Evolutionary conservation across 2,888 invertebrate species (phyloP).

Genomic region (Monochamus alternatus): DNA sequence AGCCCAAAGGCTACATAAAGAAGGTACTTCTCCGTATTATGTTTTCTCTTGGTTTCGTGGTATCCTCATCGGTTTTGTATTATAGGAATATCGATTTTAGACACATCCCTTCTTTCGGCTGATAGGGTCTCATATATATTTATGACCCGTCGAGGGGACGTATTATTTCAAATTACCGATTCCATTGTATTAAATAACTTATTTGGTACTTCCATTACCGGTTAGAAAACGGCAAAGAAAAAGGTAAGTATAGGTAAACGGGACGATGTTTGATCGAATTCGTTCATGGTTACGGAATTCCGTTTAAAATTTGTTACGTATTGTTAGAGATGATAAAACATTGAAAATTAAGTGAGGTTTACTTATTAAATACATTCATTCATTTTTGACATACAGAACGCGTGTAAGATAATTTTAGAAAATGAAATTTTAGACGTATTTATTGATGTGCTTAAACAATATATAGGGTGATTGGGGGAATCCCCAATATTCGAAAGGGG

Average conservation of each 20-base stretch:
- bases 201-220: background rate
- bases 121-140: background rate
- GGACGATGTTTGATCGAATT: background rate
- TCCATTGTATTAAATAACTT: background rate
- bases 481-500: too few species aligned
- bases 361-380: too few species aligned
- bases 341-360: too few species aligned
- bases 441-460: too few species aligned
- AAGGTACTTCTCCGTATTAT: background rate
- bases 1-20: slow-evolving; percentile 12
- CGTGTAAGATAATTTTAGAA: too few species aligned
- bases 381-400: too few species aligned
- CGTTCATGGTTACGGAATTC: too few species aligned
- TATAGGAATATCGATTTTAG: slow-evolving; percentile 12
- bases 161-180: background rate
- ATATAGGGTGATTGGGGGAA: too few species aligned
- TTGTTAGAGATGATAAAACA: too few species aligned
- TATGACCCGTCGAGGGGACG: background rate
- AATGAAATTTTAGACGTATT: too few species aligned
- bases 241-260: background rate
- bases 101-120: background rate
- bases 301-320: too few species aligned
- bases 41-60: background rate
- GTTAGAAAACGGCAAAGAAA: background rate
- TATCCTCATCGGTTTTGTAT: slow-evolving; percentile 16